These are phyloP conservation scores for Brachyistius frenatus DNA, from an alignment of 2,113 vertebrate species.

Conservation along the genomic window DNA sequence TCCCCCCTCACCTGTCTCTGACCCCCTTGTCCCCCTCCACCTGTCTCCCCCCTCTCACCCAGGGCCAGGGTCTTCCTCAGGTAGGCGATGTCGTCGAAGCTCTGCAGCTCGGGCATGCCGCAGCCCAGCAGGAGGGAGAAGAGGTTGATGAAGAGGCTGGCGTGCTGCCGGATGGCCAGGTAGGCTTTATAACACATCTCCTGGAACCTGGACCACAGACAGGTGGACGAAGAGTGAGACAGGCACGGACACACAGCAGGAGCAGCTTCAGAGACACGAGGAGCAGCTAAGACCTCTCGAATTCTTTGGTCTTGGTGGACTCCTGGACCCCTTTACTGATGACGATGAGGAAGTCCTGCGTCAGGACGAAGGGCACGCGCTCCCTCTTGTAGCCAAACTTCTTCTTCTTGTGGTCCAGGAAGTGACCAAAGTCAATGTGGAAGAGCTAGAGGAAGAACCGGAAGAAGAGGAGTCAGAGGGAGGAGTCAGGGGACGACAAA, in stretches of 20 bases:
- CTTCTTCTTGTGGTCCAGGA: conserved; percentile 90
- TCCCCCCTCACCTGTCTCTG: no score
- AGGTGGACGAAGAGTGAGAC: conserved; percentile 18
- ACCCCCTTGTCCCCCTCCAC: neutral
- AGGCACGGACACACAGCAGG: neutral
- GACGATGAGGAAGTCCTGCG: conserved; percentile 87
- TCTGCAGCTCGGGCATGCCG: conserved; percentile 95
- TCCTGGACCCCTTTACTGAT: conserved; percentile 87
- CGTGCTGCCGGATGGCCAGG: conserved; percentile 92
- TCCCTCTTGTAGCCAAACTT: conserved; percentile 88
- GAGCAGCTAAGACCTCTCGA: conserved; percentile 80
- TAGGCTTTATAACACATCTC: conserved; percentile 97
- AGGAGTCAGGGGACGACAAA: neutral
- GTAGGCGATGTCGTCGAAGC: conserved; percentile 95
- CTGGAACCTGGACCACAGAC: conserved; percentile 86
- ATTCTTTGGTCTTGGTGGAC: conserved; percentile 86
- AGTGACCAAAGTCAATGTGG: conserved; percentile 87
- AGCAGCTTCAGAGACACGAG: no score
- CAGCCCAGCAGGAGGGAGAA: conserved; percentile 95
- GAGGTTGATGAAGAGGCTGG: conserved; percentile 95
- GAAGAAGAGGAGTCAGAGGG: neutral
- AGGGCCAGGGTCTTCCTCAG: conserved; percentile 94
- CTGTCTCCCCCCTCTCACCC: conserved; percentile 59
- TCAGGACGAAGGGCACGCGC: conserved; percentile 85
- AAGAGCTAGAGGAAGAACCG: conserved; percentile 75